phyloP scores from a whole-genome alignment of 2,113 vertebrate genomes.

The Acrocephalus kingi region DNA sequence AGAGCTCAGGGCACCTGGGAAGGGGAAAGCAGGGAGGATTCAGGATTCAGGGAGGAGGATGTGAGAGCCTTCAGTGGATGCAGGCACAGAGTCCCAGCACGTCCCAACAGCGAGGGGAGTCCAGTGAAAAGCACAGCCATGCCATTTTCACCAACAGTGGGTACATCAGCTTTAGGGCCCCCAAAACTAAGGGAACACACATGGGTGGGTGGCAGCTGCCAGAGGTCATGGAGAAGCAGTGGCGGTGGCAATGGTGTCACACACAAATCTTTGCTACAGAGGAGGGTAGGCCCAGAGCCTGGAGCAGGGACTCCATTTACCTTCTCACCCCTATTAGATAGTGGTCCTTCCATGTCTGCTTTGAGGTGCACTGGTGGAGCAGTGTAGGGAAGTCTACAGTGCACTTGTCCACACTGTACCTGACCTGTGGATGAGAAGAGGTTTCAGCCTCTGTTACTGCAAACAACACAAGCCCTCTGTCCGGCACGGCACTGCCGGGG shows the following conservation, averaged over 20 bases:
- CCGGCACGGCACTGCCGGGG: rapidly evolving
- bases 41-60: not conserved
- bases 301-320: slow-evolving; percentile 65
- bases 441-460: slow-evolving; percentile 44
- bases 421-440: slow-evolving; percentile 78
- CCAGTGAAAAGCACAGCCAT: not conserved
- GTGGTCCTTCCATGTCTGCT: slow-evolving; percentile 83
- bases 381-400: slow-evolving; percentile 83
- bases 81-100: not conserved
- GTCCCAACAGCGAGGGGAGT: rapidly evolving
- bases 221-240: not conserved
- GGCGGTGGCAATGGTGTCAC: not conserved
- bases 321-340: slow-evolving; percentile 82
- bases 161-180: not conserved
- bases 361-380: slow-evolving; percentile 84
- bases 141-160: not conserved
- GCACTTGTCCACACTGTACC: slow-evolving; percentile 85
- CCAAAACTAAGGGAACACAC: not conserved
- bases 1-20: rapidly evolving
- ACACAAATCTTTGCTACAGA: not conserved
- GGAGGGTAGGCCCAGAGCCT: not conserved
- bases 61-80: not conserved
- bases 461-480: not conserved
- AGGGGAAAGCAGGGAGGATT: not conserved
- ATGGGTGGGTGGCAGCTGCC: not conserved